A percentile compares a stretch with the other conserved stretches of the same genome.
phyloP scores from a whole-genome alignment of 2,797 vertebrate genomes.

The Hemitrygon akajei region DNA sequence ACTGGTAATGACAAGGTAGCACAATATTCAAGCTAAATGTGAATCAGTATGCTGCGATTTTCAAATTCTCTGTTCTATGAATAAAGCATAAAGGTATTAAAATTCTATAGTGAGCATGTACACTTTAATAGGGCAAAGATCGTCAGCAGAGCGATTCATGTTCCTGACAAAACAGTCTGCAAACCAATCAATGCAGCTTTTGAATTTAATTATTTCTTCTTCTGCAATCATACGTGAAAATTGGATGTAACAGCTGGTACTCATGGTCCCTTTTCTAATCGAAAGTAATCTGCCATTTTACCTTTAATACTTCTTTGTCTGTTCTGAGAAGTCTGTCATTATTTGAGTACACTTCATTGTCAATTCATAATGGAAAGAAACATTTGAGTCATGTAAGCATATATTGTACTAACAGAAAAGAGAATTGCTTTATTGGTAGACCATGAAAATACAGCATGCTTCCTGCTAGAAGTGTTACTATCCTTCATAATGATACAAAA shows the following conservation, averaged over 20 bases:
- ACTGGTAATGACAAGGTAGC: not conserved
- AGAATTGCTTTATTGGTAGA: not conserved
- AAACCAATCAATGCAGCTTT: constrained; percentile 25
- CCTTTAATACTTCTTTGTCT: not conserved
- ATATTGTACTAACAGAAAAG: not conserved
- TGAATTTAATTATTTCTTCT: constrained; percentile 28
- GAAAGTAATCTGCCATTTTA: constrained; percentile 4
- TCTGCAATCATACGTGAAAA: constrained; percentile 2
- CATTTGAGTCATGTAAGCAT: not conserved
- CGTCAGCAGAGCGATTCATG: constrained; percentile 19
- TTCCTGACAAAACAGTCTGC: constrained; percentile 30
- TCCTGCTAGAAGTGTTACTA: not conserved
- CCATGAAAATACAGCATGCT: not conserved
- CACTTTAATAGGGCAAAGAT: not conserved
- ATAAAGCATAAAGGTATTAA: constrained; percentile 1
- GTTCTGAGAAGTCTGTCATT: constrained; percentile 27
- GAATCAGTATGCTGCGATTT: not conserved
- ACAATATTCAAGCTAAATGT: not conserved
- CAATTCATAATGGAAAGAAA: constrained; percentile 11
- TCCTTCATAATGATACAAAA: not conserved
- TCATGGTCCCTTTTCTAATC: not conserved
- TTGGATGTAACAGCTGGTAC: constrained; percentile 8
- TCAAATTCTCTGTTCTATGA: not conserved
- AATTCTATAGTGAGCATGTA: not conserved
- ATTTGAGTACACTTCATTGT: not conserved